These are phyloP conservation scores for Axinella damicornis DNA, from an alignment of 37 sponge, comb jelly and placozoan species.

Conservation along the genomic window DNA sequence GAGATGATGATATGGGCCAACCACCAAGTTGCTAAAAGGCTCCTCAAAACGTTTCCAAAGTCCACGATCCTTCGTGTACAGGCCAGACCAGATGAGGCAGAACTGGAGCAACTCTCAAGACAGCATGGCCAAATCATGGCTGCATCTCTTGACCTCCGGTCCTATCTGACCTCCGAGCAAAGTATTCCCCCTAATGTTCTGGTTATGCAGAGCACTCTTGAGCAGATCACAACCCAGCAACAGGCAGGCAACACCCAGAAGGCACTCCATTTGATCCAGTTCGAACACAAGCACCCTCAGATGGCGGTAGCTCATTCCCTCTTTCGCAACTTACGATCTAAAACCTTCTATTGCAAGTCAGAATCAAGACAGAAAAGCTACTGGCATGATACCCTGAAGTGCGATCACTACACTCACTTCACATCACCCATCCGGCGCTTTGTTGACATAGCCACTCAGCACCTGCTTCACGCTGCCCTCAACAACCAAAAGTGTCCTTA, in stretches of 20 bases:
- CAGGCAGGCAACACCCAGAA: neutral
- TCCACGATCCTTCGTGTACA: constrained; percentile 55
- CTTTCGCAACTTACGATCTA: neutral
- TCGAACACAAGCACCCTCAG: constrained; percentile 51
- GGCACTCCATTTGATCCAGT: constrained; percentile 16
- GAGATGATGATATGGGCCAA: constrained; percentile 86
- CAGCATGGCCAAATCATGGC: neutral
- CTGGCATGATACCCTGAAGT: constrained; percentile 43
- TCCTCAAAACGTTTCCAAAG: neutral
- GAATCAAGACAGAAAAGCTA: neutral
- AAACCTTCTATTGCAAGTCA: constrained; percentile 47
- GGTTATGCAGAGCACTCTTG: neutral
- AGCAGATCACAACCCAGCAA: neutral
- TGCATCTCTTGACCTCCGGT: constrained; percentile 8
- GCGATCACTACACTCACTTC: constrained; percentile 67
- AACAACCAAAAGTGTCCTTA: neutral
- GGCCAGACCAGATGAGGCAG: constrained; percentile 22
- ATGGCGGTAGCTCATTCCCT: constrained; percentile 25
- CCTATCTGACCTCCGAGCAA: too few relatives aligned
- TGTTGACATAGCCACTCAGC: constrained; percentile 66
- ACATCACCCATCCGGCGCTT: constrained; percentile 78
- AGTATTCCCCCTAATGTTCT: neutral
- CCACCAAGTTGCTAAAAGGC: constrained; percentile 28
- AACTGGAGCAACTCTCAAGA: neutral
- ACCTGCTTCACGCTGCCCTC: constrained; percentile 17